phyloP scores from a whole-genome alignment of 2,888 invertebrate species.

The Chymomyza amoena region DNA sequence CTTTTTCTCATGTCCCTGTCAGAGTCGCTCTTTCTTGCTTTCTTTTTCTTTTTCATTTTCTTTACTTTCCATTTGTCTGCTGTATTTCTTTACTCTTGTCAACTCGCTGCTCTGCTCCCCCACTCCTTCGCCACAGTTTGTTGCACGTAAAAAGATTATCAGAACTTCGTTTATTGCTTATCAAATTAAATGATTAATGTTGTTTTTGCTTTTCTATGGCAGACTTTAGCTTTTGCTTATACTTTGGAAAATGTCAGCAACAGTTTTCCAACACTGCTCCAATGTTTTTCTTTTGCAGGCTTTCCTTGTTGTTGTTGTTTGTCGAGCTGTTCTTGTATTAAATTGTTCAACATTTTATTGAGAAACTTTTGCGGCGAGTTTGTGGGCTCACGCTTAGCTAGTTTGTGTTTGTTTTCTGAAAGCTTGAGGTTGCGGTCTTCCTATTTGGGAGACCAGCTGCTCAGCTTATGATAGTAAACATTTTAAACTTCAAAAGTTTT shows the following conservation, averaged over 20 bases:
- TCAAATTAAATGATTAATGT: slow-evolving; percentile 73
- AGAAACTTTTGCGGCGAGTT: slow-evolving; percentile 53
- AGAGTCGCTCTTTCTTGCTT: not conserved
- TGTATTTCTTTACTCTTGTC: not conserved
- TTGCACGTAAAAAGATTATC: slow-evolving; percentile 58
- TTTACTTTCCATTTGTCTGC: not conserved
- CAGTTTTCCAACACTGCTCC: slow-evolving; percentile 51
- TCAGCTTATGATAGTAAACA: not conserved
- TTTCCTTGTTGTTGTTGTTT: slow-evolving; percentile 15
- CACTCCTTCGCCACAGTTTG: too few relatives aligned
- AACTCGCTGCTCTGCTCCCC: not conserved
- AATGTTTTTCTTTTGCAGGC: slow-evolving; percentile 34
- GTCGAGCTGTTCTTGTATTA: slow-evolving; percentile 22
- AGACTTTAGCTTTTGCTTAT: slow-evolving; percentile 19
- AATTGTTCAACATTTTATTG: slow-evolving; percentile 62
- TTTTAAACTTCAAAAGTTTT: not conserved
- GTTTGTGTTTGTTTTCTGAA: not conserved
- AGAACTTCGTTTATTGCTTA: slow-evolving; percentile 65
- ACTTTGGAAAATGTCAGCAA: slow-evolving; percentile 57
- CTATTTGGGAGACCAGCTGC: not conserved
- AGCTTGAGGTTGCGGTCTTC: not conserved
- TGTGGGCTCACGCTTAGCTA: slow-evolving; percentile 53
- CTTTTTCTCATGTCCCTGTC: not conserved
- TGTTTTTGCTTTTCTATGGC: slow-evolving; percentile 4
- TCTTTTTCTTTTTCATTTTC: not conserved